Evolutionary conservation across 92 coral and sea anemone species (phyloP).

Genomic region (Siderastrea siderea): DNA sequence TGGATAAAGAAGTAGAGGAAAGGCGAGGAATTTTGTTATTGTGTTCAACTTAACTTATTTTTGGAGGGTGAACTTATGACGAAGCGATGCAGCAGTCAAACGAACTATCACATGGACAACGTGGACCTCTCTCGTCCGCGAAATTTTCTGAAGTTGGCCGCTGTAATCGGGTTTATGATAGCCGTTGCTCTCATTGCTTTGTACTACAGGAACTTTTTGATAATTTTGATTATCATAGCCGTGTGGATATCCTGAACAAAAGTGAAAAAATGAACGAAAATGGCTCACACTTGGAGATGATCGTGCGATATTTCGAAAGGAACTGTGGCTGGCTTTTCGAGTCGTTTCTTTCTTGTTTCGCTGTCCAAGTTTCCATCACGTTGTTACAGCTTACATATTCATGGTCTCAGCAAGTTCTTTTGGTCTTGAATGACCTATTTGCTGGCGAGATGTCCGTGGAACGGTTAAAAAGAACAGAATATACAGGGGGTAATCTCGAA

Average conservation of each 20-base stretch:
- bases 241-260: constrained; percentile 80
- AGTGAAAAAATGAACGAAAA: constrained; percentile 8
- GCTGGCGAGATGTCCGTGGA: constrained; percentile 5
- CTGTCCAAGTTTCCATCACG: constrained; percentile 54
- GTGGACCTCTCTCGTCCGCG: constrained; percentile 60
- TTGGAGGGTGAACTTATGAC: constrained; percentile 25
- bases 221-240: constrained; percentile 82
- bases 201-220: constrained; percentile 81
- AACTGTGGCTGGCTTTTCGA: constrained; percentile 34
- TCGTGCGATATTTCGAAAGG: constrained; percentile 1
- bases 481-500: constrained; percentile 27
- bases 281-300: constrained; percentile 2
- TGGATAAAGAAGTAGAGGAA: background rate
- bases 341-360: constrained; percentile 47
- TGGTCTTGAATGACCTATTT: constrained; percentile 39
- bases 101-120: constrained; percentile 45
- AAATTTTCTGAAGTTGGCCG: constrained; percentile 73
- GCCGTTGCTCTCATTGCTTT: constrained; percentile 77
- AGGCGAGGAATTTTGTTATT: background rate
- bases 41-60: background rate
- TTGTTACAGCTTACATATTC: constrained; percentile 28
- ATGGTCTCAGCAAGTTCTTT: constrained; percentile 37
- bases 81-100: constrained; percentile 67
- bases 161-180: constrained; percentile 82
- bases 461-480: constrained; percentile 18